phyloP scores from a whole-genome alignment of 2,113 vertebrate genomes.

The Phylloscopus trochilus region DNA sequence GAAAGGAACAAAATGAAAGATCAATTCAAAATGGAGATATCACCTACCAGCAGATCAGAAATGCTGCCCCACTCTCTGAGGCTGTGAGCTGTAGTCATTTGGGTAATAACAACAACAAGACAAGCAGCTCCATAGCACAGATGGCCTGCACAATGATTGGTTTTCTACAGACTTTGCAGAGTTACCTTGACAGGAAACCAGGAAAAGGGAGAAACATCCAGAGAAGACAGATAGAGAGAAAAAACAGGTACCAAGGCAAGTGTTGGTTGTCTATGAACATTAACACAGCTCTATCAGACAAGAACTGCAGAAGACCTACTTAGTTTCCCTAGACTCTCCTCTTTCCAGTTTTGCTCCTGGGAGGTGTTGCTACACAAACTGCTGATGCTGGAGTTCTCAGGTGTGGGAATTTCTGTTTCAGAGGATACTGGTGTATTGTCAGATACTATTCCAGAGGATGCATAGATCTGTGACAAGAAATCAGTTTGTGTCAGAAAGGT shows the following conservation, averaged over 20 bases:
- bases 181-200: not conserved
- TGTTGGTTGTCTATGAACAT: not conserved
- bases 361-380: slow-evolving; percentile 88
- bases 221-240: not conserved
- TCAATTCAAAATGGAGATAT: not conserved
- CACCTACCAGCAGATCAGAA: not conserved
- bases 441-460: slow-evolving; percentile 89
- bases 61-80: not conserved
- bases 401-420: slow-evolving; percentile 85
- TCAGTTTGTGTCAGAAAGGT: not conserved
- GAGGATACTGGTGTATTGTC: slow-evolving; percentile 80
- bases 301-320: slow-evolving; percentile 69
- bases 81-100: not conserved
- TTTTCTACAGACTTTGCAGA: not conserved
- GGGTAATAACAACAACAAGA: not conserved
- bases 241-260: not conserved
- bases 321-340: slow-evolving; percentile 93
- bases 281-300: not conserved
- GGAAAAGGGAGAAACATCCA: not conserved
- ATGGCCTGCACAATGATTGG: not conserved
- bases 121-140: not conserved
- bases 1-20: not conserved
- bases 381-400: slow-evolving; percentile 85
- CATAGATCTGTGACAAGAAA: slow-evolving; percentile 81
- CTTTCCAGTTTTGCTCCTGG: slow-evolving; percentile 91